phyloP scores from a whole-genome alignment of 2,888 invertebrate genomes.

The Melipona bicolor region DNA sequence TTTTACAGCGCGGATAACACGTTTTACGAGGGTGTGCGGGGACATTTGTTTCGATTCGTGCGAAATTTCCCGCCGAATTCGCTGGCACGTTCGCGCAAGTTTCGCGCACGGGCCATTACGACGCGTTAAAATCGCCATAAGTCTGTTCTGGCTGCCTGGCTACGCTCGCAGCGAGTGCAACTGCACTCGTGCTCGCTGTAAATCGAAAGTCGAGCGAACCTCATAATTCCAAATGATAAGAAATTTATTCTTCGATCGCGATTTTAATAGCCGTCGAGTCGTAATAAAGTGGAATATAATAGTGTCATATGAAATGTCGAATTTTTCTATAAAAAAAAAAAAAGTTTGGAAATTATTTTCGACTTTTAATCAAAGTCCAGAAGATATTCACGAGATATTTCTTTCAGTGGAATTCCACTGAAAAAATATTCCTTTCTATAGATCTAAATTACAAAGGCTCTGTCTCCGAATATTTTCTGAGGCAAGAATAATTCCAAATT shows the following conservation, averaged over 20 bases:
- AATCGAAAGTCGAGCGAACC: not conserved
- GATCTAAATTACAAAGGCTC: too few relatives aligned
- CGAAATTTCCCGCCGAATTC: conserved; percentile 16
- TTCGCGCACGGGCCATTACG: not conserved
- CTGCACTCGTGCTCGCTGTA: not conserved
- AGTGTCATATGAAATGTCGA: too few relatives aligned
- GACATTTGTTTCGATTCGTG: conserved; percentile 5
- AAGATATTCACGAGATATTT: too few relatives aligned
- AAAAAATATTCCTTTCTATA: too few relatives aligned
- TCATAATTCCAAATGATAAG: not conserved
- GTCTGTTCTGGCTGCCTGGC: not conserved
- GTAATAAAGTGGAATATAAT: not conserved
- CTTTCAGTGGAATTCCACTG: too few relatives aligned
- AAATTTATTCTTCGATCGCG: not conserved
- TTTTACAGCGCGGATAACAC: conserved; percentile 19
- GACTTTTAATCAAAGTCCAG: too few relatives aligned
- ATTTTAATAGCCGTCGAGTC: not conserved
- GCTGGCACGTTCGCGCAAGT: not conserved
- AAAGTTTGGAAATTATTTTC: too few relatives aligned
- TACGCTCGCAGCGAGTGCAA: not conserved
- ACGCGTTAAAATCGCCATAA: conserved; percentile 14
- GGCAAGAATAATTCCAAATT: too few relatives aligned
- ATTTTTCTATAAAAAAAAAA: too few relatives aligned
- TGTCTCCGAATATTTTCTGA: too few relatives aligned
- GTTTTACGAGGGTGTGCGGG: not conserved